Evolutionary conservation across 2,888 invertebrate species (phyloP), one percentile per base, ranked within the genome.

Genomic region (Saturnia pavonia): DNA sequence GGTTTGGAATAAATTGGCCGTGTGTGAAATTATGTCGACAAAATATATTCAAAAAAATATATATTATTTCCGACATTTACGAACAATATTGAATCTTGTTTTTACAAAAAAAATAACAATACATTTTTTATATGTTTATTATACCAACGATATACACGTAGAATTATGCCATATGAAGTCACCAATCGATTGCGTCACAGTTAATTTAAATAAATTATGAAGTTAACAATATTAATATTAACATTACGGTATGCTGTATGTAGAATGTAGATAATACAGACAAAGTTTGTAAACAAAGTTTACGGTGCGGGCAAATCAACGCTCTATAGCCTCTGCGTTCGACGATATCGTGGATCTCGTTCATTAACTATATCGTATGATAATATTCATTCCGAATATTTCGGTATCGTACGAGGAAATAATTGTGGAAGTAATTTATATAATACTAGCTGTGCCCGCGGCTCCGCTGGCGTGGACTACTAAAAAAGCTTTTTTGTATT

Each of bases 291-390:
- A 54, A 54, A n/a, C 54, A 54, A 22, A 22, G 54, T 54, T 54
- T 54, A 22, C 65, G 69, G 34, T 69, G n/a, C 48, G 48, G 12
- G 22, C 69, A 65, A 69, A 69, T 69, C 40, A 57, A 48, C 76
- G 78, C 69, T 78, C 81, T 77, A 74, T 69, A 81, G 78, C 80
- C 78, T n/a, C 82, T 77, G 34, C 0, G 63, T 34, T 27, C 45
- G 25, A 14, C 25, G 27, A 48, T 42, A 22, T 34, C 25, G 63
- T n/a, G 27, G 16, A 63, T 11, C 2, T n/a, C 40, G 48, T 69
- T 66, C 65, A n/a, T 60, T 63, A 34, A 72, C 45, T 51, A 65
- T 69, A 70, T 72, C 60, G 19, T 66, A 45, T 63, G 65, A 67
- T 70, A 70, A 25, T 57, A 57, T 25, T 57, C 25, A 51, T 51